Percentiles rank a stretch among this genome's conserved stretches.
These are phyloP conservation scores for Pachycephala philippinensis DNA, from an alignment of 2,113 vertebrate genomes.

Conservation along the genomic window DNA sequence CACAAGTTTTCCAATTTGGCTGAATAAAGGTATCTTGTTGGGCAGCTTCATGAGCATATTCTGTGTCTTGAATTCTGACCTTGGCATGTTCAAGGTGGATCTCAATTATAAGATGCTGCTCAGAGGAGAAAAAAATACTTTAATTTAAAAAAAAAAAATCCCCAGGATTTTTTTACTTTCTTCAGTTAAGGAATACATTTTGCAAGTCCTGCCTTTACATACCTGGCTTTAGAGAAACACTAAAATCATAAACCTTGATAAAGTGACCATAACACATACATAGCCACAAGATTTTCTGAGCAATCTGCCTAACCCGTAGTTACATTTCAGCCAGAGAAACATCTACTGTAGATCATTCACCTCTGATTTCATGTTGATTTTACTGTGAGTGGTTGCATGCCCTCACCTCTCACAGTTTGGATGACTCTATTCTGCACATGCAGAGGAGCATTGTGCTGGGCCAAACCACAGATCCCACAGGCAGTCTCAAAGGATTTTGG, in stretches of 20 bases:
- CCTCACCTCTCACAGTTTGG: background rate
- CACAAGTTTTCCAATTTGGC: conserved; percentile 42
- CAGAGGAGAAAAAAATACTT: background rate
- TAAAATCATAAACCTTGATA: background rate
- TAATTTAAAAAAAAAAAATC: background rate
- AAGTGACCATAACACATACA: background rate
- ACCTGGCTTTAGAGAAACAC: background rate
- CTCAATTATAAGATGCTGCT: background rate
- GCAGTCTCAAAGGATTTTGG: background rate
- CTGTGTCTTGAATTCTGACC: conserved; percentile 1
- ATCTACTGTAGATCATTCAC: background rate
- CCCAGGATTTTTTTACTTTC: background rate
- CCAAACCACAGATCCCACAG: background rate
- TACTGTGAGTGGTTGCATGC: background rate
- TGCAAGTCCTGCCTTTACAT: background rate
- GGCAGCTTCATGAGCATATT: background rate
- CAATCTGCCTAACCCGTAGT: background rate
- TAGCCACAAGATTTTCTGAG: background rate
- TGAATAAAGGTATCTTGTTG: conserved; percentile 61
- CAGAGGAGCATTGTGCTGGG: background rate
- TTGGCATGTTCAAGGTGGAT: background rate
- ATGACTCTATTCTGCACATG: background rate
- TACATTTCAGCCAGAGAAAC: background rate
- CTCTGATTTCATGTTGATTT: background rate
- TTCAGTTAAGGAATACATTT: background rate